Percentiles rank a stretch among this genome's conserved stretches.
Evolutionary conservation across 1,140 invertebrate species (phyloP).

Genomic region (Acromyrmex charruanus): DNA sequence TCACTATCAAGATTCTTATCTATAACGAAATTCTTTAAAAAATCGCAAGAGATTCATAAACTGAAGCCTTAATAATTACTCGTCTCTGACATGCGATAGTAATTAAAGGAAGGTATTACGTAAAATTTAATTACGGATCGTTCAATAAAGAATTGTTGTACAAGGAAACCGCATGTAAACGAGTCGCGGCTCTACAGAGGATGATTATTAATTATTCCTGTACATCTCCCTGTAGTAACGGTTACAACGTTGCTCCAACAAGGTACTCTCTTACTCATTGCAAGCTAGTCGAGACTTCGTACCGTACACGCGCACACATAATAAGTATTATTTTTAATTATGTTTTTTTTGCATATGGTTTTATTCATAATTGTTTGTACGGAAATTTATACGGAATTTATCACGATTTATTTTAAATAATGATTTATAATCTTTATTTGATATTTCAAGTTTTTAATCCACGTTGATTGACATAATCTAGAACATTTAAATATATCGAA

Average conservation of each 20-base stretch:
- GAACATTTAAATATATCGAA: background rate
- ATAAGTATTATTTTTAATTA: conserved; percentile 42
- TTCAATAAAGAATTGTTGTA: conserved; percentile 50
- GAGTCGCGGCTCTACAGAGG: background rate
- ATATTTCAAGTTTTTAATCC: background rate
- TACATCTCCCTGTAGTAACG: conserved; percentile 29
- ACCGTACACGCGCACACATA: background rate
- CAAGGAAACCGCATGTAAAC: conserved; percentile 41
- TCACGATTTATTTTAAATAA: background rate
- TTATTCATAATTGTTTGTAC: background rate
- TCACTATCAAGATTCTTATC: conserved; percentile 2
- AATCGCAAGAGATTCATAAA: conserved; percentile 1
- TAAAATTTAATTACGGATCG: conserved; percentile 50
- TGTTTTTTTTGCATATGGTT: background rate
- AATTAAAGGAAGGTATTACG: conserved; percentile 49
- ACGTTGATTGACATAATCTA: background rate
- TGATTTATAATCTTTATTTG: background rate
- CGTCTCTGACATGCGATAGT: conserved; percentile 27
- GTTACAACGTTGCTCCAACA: background rate
- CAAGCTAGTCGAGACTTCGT: conserved; percentile 7
- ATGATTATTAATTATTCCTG: conserved; percentile 57
- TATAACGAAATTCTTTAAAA: background rate
- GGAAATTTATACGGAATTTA: background rate
- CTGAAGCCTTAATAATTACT: conserved; percentile 40
- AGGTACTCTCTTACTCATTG: background rate